Conservation (phyloP, 2,888 invertebrate genomes). For the Andricus curvator region DNA sequence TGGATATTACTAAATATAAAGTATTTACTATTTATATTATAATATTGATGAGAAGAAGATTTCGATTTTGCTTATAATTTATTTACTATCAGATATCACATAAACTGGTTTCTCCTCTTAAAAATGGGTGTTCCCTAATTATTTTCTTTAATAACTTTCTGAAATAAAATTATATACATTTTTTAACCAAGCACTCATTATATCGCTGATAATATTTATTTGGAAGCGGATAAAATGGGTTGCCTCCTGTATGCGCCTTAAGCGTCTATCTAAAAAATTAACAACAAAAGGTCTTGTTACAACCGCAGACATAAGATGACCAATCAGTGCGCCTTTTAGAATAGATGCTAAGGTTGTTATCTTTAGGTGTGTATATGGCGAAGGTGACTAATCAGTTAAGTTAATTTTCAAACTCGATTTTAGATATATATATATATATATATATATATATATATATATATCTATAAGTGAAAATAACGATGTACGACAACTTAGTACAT, state of each 20-base stretch:
- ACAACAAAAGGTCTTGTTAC: background rate
- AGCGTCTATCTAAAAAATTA: background rate
- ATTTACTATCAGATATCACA: background rate
- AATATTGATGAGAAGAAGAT: background rate
- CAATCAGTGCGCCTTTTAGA: background rate
- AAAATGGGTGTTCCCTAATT: background rate
- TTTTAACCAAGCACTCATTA: background rate
- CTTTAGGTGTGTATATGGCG: background rate
- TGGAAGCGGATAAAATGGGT: background rate
- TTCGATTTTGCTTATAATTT: background rate
- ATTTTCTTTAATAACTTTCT: background rate
- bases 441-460: background rate
- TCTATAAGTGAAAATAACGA: background rate
- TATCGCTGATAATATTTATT: background rate
- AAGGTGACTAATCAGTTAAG: background rate
- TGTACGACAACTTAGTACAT: background rate
- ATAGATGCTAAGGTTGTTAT: conserved; percentile 7
- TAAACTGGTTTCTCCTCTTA: background rate
- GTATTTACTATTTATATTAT: background rate
- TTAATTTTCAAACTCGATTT: background rate
- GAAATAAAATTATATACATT: background rate
- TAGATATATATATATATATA: background rate
- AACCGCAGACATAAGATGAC: background rate
- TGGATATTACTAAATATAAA: background rate
- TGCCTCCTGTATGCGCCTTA: background rate